phyloP scores from a whole-genome alignment of 2,113 vertebrate genomes.

The Channa argus region DNA sequence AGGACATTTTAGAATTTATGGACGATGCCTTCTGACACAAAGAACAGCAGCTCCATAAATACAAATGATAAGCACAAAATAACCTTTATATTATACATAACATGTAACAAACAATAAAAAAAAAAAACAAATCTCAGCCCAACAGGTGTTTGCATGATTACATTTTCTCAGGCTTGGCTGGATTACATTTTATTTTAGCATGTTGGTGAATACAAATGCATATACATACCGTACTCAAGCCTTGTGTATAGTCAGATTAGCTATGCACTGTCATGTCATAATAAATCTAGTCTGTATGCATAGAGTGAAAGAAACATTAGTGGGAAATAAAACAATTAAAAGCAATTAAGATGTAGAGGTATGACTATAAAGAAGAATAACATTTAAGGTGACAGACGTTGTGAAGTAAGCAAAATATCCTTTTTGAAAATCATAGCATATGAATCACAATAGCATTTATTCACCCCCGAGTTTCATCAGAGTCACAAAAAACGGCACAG shows the following conservation, averaged over 20 bases:
- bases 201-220: too few relatives aligned
- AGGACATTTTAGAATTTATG: slow-evolving; percentile 17
- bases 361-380: not conserved
- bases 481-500: slow-evolving; percentile 28
- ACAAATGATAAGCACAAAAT: not conserved
- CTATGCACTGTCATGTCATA: not conserved
- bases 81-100: not conserved
- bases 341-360: slow-evolving; percentile 2
- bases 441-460: slow-evolving; percentile 41
- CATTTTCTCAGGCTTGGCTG: not conserved
- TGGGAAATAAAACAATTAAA: not conserved
- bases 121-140: too few relatives aligned
- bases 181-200: not conserved
- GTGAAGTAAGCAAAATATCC: too few relatives aligned
- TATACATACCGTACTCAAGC: too few relatives aligned
- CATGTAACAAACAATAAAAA: too few relatives aligned
- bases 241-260: too few relatives aligned
- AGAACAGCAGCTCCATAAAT: not conserved
- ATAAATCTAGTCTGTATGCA: not conserved
- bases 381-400: slow-evolving; percentile 2
- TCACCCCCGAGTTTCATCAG: slow-evolving; percentile 34
- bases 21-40: not conserved
- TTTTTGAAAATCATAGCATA: slow-evolving; percentile 24
- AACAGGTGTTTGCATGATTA: too few relatives aligned
- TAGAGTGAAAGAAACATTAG: not conserved